Evolutionary conservation across 2,797 vertebrate species (phyloP).

Genomic region (Helarctos malayanus): DNA sequence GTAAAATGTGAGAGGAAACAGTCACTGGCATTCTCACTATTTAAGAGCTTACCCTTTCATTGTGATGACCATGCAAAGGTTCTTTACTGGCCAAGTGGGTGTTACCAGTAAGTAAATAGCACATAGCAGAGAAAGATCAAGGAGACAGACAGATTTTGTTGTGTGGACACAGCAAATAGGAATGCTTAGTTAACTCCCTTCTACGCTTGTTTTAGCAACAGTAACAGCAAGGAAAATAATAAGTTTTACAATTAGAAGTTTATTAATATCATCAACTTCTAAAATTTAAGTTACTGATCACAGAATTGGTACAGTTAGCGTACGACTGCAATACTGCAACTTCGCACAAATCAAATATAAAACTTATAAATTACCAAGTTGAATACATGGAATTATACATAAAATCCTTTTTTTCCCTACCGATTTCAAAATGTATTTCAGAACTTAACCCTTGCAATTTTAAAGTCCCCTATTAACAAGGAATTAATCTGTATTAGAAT

Average conservation of each 20-base stretch:
- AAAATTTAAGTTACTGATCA: conserved; percentile 62
- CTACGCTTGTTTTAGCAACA: conserved; percentile 74
- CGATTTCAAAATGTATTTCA: conserved; percentile 49
- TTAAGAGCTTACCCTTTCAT: conserved; percentile 37
- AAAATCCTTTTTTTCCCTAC: conserved; percentile 55
- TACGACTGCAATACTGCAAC: neutral
- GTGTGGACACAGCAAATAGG: conserved; percentile 59
- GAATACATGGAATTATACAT: conserved; percentile 43
- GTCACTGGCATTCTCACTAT: conserved; percentile 55
- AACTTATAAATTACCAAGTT: conserved; percentile 59
- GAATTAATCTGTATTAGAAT: conserved; percentile 58
- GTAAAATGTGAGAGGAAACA: conserved; percentile 56
- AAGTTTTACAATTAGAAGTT: conserved; percentile 64
- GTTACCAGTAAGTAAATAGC: conserved; percentile 72
- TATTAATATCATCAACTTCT: conserved; percentile 55
- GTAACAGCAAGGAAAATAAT: conserved; percentile 69
- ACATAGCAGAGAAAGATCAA: conserved; percentile 50
- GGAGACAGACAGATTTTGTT: conserved; percentile 64
- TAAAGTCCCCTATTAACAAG: conserved; percentile 54
- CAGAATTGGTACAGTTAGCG: conserved; percentile 57
- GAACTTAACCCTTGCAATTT: conserved; percentile 53
- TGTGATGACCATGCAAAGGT: conserved; percentile 69
- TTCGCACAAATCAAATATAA: conserved; percentile 54
- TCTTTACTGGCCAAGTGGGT: conserved; percentile 78
- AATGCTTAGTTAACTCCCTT: conserved; percentile 75